Evolutionary conservation across 2,113 vertebrate genomes (phyloP), one percentile per base, ranked within the genome.

Genomic region (Gobio gobio): DNA sequence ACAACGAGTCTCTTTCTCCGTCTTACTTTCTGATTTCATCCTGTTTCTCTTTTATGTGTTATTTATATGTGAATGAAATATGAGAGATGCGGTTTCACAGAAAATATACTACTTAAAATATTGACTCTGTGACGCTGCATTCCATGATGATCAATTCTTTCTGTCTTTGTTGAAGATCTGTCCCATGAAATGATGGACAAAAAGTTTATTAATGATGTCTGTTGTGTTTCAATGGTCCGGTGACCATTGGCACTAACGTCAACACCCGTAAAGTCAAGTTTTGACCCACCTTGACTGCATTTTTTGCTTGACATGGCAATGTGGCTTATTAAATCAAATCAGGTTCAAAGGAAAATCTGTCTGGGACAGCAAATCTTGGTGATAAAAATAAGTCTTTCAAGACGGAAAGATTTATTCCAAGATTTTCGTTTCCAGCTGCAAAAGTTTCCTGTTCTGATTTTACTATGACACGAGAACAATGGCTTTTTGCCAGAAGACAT

Each of bases 31-130:
- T 80, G 20, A 80, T 78, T 79, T 86, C 87, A 85, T 9, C 78
- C 58, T 85, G 58, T 82, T 58, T 85, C 66, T 90, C 40, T 82
- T 70, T 85, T 83, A 56, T 72, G 51, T 75, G 73, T 89, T 83
- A 86, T 89, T 87, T 86, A 72, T 86, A 66, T 93, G 89, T 86
- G 24, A 84, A 80, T 78, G 56, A 87, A 86, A 89, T 89, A 86
- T 90, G 83, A 91, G 86, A 83, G 0, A 89, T 86, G 89, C 90
- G 90, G 91, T 89, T 87, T 93, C 90, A 92, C 91, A 91, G 91
- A 91, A 82, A 49, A 92, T 45, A 10, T 9, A 24, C 47, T 86
- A 40, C 29, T 54, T 26, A 54, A 12, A 70, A 29, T 72, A 47
- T 0, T 16, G 47, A 64, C 90, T 92, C 90, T 92, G 91, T 93